Evolutionary conservation across 2,113 vertebrate genomes (phyloP), one percentile per base, ranked within the genome.

Genomic region (Accipiter cooperii): DNA sequence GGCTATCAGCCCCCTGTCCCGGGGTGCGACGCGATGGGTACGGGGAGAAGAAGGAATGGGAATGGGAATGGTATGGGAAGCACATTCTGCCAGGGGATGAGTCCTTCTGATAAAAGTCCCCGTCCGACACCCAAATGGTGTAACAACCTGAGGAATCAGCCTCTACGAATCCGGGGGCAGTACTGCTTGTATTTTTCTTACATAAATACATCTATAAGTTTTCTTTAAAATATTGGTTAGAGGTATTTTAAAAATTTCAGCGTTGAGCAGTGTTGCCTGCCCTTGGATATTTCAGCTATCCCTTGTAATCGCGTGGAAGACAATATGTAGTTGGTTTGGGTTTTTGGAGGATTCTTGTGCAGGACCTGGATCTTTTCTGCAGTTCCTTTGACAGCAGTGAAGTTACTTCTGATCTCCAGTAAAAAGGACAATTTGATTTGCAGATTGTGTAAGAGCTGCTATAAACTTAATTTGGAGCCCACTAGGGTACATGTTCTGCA

Each of bases 21-120:
- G 29, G 10, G 24, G 14, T 4, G 38, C 0, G 5, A 16, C 12
- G 28, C 0, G 5, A 8, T n/a, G 76, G 49, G 44, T 54, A 8
- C 1, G 2, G 51, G 44, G n/a, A n/a, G n/a, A n/a, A n/a, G n/a
- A n/a, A n/a, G n/a, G n/a, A n/a, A n/a, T n/a, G n/a, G n/a, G n/a
- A n/a, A n/a, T n/a, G n/a, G n/a, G n/a, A n/a, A n/a, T n/a, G n/a
- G n/a, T n/a, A n/a, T n/a, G 38, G 63, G 36, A 75, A 31, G 22
- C 14, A 8, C 1, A 0, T 64, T 64, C 47, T 33, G 54, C 29
- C 38, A 55, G 19, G 10, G 34, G 42, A n/a, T 1, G 10, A 47
- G 16, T 42, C 46, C 25, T 57, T 36, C n/a, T 58, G 47, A 61
- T 81, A 61, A 61, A 51, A 29, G 34, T 21, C 8, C 12, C 17